A percentile compares a stretch with the other conserved stretches of the same genome.
Conservation (phyloP, 1,140 invertebrate genomes). For the Cyrtorhinus lividipennis region DNA sequence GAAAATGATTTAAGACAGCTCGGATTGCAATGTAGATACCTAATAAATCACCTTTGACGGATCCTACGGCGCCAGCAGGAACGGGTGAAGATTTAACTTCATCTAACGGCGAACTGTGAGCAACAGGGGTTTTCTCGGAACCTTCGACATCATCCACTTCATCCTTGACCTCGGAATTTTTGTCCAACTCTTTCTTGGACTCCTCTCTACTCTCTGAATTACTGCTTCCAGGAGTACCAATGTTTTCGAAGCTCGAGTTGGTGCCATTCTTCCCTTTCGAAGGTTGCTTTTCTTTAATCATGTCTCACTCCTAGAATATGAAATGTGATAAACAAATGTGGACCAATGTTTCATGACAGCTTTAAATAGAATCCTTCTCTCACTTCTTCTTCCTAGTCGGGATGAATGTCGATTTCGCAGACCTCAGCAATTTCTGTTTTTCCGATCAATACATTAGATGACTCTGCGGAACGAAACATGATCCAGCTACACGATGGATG, state of each 20-base stretch:
- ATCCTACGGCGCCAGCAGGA: not conserved
- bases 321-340: too few species aligned
- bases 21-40: too few species aligned
- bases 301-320: constrained; percentile 14
- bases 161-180: constrained; percentile 19
- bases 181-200: constrained; percentile 15
- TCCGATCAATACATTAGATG: not conserved
- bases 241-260: constrained; percentile 18
- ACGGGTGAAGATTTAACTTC: constrained; percentile 19
- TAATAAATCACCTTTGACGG: not conserved
- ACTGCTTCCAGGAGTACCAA: constrained; percentile 7
- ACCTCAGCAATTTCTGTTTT: not conserved
- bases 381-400: not conserved
- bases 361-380: too few species aligned
- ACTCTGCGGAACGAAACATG: too few species aligned
- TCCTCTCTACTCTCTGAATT: constrained; percentile 11
- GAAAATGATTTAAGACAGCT: too few species aligned
- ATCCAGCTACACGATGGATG: too few species aligned
- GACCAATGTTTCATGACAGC: too few species aligned
- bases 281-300: constrained; percentile 21
- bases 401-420: not conserved
- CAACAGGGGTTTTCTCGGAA: constrained; percentile 10
- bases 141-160: constrained; percentile 15
- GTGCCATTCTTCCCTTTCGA: constrained; percentile 18
- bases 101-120: constrained; percentile 20